Evolutionary conservation across 1,140 invertebrate genomes (phyloP), one percentile per base, ranked within the genome.

Genomic region (Drosophila sp.): DNA sequence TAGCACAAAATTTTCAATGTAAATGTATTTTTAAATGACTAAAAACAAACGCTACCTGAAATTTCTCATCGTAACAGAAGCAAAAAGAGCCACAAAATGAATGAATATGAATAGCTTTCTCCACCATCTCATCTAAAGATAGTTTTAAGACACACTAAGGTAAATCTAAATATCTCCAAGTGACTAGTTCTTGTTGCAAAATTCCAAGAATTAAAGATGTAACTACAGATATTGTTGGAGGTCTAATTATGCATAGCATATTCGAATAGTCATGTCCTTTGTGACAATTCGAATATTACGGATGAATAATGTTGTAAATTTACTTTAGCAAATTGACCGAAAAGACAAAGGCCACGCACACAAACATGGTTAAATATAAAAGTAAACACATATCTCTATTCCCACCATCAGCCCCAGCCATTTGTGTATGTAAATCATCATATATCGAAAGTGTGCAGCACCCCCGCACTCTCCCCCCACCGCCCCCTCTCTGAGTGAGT

Each of bases 361-460:
- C 44, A 50, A 50, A 50, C 25, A 50, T 50, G 44, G 44, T 25
- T 50, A 50, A 50, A 50, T 50, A 50, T 50, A 50, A 50, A 50
- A 50, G 44, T 50, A 50, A 50, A 50, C 44, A 50, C 44, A 50
- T 27, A 50, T 50, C 10, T 23, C 25, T 50, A 3, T 27, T 3
- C 23, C 25, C 3, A 6, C 23, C 23, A 17, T 23, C 5, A 41
- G 7, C 44, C 44, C 23, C 23, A 7, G 8, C 44, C 44, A 50
- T 27, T 27, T 50, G 27, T 50, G 44, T 50, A 50, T 50, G 44
- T 50, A 50, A 50, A 50, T 50, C 44, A 50, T 50, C 44, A 50
- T 50, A 50, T 50, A 27, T 50, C 44, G 44, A 50, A 50, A 50
- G 25, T 50, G 44, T 23, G 23, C 0, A 7, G 25, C 44, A 23